phyloP scores from a whole-genome alignment of 2,113 vertebrate species.

The Pluvialis apricaria region DNA sequence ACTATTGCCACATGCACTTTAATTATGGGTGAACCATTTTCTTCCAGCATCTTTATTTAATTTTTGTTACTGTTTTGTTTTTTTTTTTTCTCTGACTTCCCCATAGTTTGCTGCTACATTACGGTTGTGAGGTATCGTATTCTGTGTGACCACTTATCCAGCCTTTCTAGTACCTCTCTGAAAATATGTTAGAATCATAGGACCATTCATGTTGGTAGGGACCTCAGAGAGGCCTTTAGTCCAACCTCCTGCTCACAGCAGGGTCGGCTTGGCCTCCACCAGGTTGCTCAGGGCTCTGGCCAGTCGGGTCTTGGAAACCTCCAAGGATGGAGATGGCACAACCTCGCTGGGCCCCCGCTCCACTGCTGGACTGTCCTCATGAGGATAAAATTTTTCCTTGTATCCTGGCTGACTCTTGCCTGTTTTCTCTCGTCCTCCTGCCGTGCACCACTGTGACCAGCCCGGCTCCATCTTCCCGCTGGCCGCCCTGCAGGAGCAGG shows the following conservation, averaged over 20 bases:
- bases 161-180: background rate
- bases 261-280: background rate
- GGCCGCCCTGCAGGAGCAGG: background rate
- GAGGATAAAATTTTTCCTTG: background rate
- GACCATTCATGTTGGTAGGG: background rate
- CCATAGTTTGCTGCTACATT: background rate
- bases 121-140: rapidly evolving
- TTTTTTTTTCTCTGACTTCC: background rate
- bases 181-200: rapidly evolving
- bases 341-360: background rate
- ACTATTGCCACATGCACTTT: background rate
- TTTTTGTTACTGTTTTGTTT: background rate
- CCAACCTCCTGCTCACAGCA: background rate
- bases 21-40: background rate
- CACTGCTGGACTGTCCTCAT: background rate
- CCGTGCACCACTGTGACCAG: background rate
- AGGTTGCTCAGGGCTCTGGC: background rate
- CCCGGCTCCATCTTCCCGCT: background rate
- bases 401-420: background rate
- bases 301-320: background rate
- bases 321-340: background rate
- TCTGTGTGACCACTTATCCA: background rate
- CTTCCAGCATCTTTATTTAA: background rate
- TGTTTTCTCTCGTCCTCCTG: background rate
- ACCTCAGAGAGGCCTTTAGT: background rate